Evolutionary conservation across 1,140 invertebrate species (phyloP).

Genomic region (Atta texana): DNA sequence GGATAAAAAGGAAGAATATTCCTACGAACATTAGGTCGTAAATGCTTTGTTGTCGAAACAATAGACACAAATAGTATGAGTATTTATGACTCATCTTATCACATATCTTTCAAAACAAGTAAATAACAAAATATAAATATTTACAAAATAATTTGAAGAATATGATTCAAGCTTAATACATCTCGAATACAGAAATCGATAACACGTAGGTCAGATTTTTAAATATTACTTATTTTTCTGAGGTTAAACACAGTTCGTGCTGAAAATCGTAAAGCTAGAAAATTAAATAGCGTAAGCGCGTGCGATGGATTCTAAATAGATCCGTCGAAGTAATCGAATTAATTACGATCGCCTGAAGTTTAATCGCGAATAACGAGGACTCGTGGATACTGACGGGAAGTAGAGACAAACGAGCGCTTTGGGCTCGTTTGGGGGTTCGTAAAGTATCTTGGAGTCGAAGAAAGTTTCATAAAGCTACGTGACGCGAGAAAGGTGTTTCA

Average conservation of each 20-base stretch:
- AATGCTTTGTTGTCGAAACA: too few relatives aligned
- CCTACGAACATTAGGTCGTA: too few relatives aligned
- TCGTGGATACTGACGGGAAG: not conserved
- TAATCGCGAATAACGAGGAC: constrained; percentile 47
- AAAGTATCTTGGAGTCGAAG: constrained; percentile 43
- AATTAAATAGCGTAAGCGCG: constrained; percentile 38
- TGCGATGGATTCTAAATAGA: constrained; percentile 49
- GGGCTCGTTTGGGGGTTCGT: constrained; percentile 8
- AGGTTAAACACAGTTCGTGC: not conserved
- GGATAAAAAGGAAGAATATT: too few relatives aligned
- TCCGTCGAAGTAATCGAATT: constrained; percentile 54
- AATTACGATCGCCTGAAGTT: constrained; percentile 53
- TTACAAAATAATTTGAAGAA: too few relatives aligned
- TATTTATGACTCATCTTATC: too few relatives aligned
- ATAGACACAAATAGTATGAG: too few relatives aligned
- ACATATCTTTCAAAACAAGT: too few relatives aligned
- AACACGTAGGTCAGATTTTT: too few relatives aligned
- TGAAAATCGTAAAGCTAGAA: constrained; percentile 12
- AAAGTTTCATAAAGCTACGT: constrained; percentile 72
- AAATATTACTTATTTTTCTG: too few relatives aligned
- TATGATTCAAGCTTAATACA: too few relatives aligned
- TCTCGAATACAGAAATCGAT: too few relatives aligned
- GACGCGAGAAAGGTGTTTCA: constrained; percentile 69
- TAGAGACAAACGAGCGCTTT: not conserved
- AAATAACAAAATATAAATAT: too few relatives aligned